Base-by-base conservation (phyloP, 2,797 vertebrate genomes). In the Bucorvus abyssinicus region DNA sequence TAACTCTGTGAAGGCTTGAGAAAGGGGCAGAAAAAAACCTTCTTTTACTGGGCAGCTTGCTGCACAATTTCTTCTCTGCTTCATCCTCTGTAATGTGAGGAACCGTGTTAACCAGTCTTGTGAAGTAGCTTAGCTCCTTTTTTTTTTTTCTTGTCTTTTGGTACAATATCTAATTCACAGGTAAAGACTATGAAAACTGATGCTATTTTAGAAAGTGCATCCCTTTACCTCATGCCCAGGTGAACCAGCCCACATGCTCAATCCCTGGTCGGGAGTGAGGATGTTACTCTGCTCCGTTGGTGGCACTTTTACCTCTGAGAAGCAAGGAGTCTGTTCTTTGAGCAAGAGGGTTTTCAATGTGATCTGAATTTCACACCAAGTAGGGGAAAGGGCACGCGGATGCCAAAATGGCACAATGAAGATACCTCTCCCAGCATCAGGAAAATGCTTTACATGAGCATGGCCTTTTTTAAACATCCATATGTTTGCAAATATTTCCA, bases 31-130 rank as follows among this genome's bases (percentile, higher is more conserved):
- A 18, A 60, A 65, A 60, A 29, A 7, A 3, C 19, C 15, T 74
- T 40, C 40, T 45, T 89, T 49, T 18, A 30, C 27, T 50, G 23
- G 22, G 50, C 23, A 73, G 44, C 30, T 87, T 90, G 73, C 10
- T 70, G 17, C 16, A 18, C 4, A 2, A 8, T 38, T 85, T 42
- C 7, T 55, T 30, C 36, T 75, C 73, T 81, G 16, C 64, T 60
- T 38, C 14, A 7, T 13, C 7, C 44, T 63, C 42, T 77, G 38
- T 13, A 23, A 14, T 5, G 27, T 4, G 12, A 23, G 30, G 15
- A 81, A 5, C 16, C 10, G 1, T 12, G 4, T 10, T 19, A 7
- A 30, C 12, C 10, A 17, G n/a, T 4, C 15, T 1, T 42, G 45
- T 42, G 47, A 34, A 73, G 34, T 0, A 57, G 47, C 22, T 82